Evolutionary conservation across 2,113 vertebrate species (phyloP), one percentile per base, ranked within the genome.

Genomic region (Pachyramphus minor): DNA sequence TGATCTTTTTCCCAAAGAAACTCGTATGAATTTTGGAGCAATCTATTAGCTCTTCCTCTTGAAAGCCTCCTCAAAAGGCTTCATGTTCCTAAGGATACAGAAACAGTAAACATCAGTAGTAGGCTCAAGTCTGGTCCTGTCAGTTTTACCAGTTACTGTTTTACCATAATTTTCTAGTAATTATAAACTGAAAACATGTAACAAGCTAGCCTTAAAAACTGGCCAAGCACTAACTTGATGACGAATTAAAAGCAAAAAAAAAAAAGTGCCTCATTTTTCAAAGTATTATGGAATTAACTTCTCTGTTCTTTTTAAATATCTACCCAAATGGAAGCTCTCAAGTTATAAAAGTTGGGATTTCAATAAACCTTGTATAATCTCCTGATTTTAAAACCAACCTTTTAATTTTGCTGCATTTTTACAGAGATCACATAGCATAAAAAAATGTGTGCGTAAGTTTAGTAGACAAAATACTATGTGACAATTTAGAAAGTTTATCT

Each of bases 81-180:
- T 97, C 90, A 97, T 96, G 87, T 77, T 81, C 95, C 98, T 98
- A 84, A 49, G 86, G 87, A 74, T 74, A 95, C 8, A 80, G 60
- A 97, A 90, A 97, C 22, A 95, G 94, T 73, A 85, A 8, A 88
- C 5, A 39, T 98, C 66, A 98, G 56, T 45, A 18, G 22, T 47
- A 79, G 55, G 14, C 24, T 60, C 35, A 49, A 25, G 23, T 50
- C 30, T 78, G 35, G 23, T 52, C 16, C 14, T 47, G 8, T 33
- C 18, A 33, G 16, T 76, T 84, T 76, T n/a, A n/a, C n/a, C n/a
- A n/a, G 24, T 33, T 88, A 89, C 50, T 42, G 8, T 39, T 90
- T 62, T 37, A 89, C 12, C 13, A 79, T 39, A 8, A 84, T 33
- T 71, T 78, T 83, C 33, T 69, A 71, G 25, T 74, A 63, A 66